Percentiles rank a stretch among this genome's conserved stretches.
Conservation (phyloP, 2,113 vertebrate species). For the Nycticorax nycticorax region DNA sequence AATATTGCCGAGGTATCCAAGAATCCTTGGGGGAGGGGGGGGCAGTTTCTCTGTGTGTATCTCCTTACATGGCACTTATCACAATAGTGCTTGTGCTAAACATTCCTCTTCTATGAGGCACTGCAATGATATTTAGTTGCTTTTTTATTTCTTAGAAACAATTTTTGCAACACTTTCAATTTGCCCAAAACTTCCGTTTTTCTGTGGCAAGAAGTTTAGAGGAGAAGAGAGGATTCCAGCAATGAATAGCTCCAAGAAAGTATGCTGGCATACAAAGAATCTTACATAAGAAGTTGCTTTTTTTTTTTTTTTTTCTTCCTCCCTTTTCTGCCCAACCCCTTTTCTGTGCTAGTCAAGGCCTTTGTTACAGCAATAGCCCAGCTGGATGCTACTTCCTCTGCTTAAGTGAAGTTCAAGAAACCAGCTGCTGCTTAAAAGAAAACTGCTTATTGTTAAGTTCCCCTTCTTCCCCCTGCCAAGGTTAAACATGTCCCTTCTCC, state of each 20-base stretch:
- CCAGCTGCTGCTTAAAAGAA: slow-evolving; percentile 66
- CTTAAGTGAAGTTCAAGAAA: slow-evolving; percentile 72
- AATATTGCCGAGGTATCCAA: not conserved
- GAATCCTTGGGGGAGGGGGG: not conserved
- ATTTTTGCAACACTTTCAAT: not conserved
- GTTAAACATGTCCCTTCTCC: slow-evolving; percentile 57
- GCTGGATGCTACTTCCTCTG: slow-evolving; percentile 66
- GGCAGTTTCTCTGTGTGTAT: not conserved
- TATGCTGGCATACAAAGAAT: not conserved
- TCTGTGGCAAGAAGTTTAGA: not conserved
- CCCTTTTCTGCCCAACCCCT: not conserved
- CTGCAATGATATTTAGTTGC: not conserved
- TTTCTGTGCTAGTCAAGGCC: slow-evolving; percentile 16
- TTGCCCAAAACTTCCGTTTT: not conserved
- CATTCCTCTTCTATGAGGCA: not conserved
- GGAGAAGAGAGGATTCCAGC: not conserved
- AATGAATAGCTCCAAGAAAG: not conserved
- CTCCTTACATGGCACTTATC: slow-evolving; percentile 26
- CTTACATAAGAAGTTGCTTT: not conserved
- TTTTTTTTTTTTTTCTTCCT: not conserved
- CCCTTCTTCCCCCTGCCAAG: slow-evolving; percentile 46
- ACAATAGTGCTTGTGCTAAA: not conserved
- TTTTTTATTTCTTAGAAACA: slow-evolving; percentile 1
- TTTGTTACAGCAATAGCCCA: slow-evolving; percentile 57
- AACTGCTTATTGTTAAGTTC: slow-evolving; percentile 64